These are phyloP conservation scores for Hydrozoanthus gracilis DNA, from an alignment of 92 coral and sea anemone genomes.

Conservation along the genomic window DNA sequence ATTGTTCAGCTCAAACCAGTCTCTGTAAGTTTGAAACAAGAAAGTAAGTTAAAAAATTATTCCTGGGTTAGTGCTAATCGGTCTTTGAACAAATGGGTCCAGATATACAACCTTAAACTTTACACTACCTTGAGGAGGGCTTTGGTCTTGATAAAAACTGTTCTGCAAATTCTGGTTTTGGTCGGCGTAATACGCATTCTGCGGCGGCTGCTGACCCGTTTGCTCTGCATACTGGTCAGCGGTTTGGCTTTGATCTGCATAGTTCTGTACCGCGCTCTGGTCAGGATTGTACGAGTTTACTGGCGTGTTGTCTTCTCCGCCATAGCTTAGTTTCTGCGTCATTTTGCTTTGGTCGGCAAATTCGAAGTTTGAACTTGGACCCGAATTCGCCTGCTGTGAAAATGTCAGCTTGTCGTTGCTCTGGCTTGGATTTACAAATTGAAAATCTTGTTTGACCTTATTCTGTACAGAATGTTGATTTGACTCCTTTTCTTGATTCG, in stretches of 20 bases:
- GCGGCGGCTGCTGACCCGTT: background rate
- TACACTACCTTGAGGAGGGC: conserved; percentile 14
- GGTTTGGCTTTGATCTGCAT: conserved; percentile 17
- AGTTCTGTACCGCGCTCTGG: conserved; percentile 5
- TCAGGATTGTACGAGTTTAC: background rate
- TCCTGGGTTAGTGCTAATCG: too few relatives aligned
- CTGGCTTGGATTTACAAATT: conserved; percentile 31
- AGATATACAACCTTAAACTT: too few relatives aligned
- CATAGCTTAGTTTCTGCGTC: background rate
- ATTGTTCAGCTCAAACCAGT: too few relatives aligned
- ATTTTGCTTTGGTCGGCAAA: conserved; percentile 8
- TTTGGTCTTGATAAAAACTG: conserved; percentile 5
- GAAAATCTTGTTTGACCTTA: background rate
- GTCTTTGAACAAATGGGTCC: too few relatives aligned
- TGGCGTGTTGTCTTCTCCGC: background rate
- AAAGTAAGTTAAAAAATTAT: too few relatives aligned
- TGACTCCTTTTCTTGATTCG: background rate
- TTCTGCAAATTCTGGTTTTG: conserved; percentile 25
- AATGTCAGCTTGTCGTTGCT: conserved; percentile 19
- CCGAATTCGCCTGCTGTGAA: conserved; percentile 17
- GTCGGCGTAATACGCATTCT: conserved; percentile 17
- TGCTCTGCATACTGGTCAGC: conserved; percentile 23
- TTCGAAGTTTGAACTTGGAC: conserved; percentile 18
- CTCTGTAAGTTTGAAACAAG: background rate
- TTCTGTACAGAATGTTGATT: too few relatives aligned